Evolutionary conservation across 2,888 invertebrate genomes (phyloP).

Genomic region (Idaea straminata): DNA sequence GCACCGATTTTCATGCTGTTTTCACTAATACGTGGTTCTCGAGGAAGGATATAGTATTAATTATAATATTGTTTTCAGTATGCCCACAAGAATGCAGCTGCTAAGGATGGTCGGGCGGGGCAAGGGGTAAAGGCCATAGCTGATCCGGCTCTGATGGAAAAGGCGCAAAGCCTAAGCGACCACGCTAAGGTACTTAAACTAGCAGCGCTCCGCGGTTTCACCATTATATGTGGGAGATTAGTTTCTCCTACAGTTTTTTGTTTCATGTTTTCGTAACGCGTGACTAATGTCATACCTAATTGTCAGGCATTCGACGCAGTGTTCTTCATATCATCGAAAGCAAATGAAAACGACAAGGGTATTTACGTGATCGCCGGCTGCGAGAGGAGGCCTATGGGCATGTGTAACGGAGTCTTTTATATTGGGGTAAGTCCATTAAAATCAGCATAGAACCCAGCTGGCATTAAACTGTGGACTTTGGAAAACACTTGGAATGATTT

Average conservation of each 20-base stretch:
- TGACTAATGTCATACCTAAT: not conserved
- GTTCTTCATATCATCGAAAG: slow-evolving; percentile 85
- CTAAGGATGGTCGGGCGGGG: slow-evolving; percentile 53
- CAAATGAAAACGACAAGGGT: slow-evolving; percentile 72
- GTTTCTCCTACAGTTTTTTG: no score
- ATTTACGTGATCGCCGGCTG: slow-evolving; percentile 84
- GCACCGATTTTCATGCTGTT: no score
- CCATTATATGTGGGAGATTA: no score
- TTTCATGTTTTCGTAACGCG: no score
- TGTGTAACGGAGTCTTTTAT: slow-evolving; percentile 84
- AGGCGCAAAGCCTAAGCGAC: slow-evolving; percentile 78
- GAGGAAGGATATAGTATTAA: no score
- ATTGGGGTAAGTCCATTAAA: slow-evolving; percentile 71
- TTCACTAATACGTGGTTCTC: no score
- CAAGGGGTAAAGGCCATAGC: slow-evolving; percentile 70
- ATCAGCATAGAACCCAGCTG: no score
- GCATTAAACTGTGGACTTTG: no score
- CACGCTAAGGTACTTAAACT: slow-evolving; percentile 77
- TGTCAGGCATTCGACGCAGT: slow-evolving; percentile 88
- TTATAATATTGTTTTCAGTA: slow-evolving; percentile 48
- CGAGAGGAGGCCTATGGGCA: slow-evolving; percentile 83
- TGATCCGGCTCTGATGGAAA: slow-evolving; percentile 76
- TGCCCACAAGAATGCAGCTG: slow-evolving; percentile 44
- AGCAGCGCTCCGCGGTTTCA: not conserved
- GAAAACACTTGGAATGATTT: no score